These are phyloP conservation scores for Lysandra coridon DNA, from an alignment of 2,888 invertebrate species.

Conservation along the genomic window DNA sequence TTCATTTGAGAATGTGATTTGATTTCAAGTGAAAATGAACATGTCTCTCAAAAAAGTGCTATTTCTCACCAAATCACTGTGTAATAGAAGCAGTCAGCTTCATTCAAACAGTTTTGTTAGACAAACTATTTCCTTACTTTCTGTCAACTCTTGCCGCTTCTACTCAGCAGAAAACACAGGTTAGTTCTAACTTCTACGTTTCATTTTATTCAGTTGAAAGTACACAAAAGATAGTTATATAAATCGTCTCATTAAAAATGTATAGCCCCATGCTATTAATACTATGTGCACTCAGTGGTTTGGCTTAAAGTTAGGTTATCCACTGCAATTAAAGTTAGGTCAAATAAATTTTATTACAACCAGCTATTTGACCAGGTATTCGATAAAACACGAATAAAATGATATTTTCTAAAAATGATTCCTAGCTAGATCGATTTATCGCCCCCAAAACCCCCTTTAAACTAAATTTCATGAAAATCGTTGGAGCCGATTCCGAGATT, in stretches of 20 bases:
- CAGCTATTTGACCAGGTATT: too few relatives aligned
- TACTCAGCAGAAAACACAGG: constrained; percentile 71
- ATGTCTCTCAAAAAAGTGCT: constrained; percentile 72
- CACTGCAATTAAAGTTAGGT: background rate
- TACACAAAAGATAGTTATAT: background rate
- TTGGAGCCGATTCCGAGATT: too few relatives aligned
- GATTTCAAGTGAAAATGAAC: constrained; percentile 41
- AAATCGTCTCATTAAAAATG: background rate
- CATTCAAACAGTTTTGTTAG: constrained; percentile 56
- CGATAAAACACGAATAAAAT: too few relatives aligned
- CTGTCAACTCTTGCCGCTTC: constrained; percentile 59
- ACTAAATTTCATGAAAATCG: too few relatives aligned
- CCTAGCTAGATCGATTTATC: too few relatives aligned
- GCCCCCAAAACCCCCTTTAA: too few relatives aligned
- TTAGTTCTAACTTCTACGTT: constrained; percentile 52
- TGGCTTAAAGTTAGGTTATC: background rate
- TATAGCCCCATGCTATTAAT: background rate
- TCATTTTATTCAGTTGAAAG: background rate
- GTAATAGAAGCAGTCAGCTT: constrained; percentile 56
- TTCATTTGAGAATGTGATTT: constrained; percentile 39
- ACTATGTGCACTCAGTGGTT: background rate
- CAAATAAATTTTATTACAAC: background rate
- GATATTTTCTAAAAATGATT: too few relatives aligned
- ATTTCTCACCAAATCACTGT: constrained; percentile 60
- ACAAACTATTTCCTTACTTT: constrained; percentile 59